Evolutionary conservation across 2,113 vertebrate species (phyloP).

Genomic region (Leptobrachium ailaonicum): DNA sequence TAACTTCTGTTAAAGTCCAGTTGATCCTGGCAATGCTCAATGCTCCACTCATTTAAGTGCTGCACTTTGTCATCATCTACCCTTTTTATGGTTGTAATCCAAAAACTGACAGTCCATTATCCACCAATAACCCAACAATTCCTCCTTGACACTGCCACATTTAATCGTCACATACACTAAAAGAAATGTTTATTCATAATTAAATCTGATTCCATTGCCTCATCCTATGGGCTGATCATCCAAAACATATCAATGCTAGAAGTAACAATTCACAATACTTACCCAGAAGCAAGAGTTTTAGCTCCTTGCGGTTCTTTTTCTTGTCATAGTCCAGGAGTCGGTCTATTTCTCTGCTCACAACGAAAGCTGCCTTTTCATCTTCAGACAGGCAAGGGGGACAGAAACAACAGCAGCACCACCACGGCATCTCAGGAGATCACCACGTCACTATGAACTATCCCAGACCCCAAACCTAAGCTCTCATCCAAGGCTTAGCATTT

Average conservation of each 20-base stretch:
- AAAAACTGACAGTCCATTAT: too few species aligned
- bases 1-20: too few species aligned
- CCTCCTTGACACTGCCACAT: too few species aligned
- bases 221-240: too few species aligned
- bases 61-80: too few species aligned
- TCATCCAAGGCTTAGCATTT: background rate
- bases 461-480: background rate
- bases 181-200: too few species aligned
- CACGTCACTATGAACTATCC: background rate
- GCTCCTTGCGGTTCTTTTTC: conserved; percentile 69
- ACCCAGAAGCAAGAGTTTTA: conserved; percentile 87
- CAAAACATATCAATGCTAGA: background rate
- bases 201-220: too few species aligned
- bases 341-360: conserved; percentile 77
- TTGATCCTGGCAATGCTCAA: too few species aligned
- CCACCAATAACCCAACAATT: too few species aligned
- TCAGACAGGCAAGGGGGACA: conserved; percentile 78
- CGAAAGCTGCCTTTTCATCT: conserved; percentile 70
- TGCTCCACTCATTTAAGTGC: too few species aligned
- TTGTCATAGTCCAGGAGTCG: conserved; percentile 76
- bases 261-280: conserved; percentile 43
- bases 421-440: conserved; percentile 50
- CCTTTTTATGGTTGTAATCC: too few species aligned
- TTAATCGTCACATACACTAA: too few species aligned
- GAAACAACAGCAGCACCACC: conserved; percentile 58